Conservation (phyloP, 2,888 invertebrate species). For the Flexamia atlantica region DNA sequence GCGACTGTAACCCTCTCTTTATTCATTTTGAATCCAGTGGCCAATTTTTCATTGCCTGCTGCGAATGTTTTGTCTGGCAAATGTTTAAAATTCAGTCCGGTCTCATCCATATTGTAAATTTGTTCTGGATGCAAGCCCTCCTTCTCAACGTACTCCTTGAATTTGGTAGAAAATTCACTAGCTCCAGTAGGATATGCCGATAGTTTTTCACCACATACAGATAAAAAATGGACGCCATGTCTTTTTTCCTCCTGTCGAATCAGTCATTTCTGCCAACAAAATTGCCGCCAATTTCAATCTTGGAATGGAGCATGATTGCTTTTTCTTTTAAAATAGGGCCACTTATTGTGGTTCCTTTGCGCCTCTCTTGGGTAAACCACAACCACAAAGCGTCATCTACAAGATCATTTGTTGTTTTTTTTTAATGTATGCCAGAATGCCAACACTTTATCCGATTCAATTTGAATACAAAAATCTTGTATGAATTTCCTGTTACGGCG, state of each 20-base stretch:
- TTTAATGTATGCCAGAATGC: neutral
- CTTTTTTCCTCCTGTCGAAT: no score
- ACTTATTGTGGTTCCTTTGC: slow-evolving; percentile 63
- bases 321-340: slow-evolving; percentile 64
- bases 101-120: slow-evolving; percentile 18
- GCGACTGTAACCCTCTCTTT: slow-evolving; percentile 44
- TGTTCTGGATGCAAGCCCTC: slow-evolving; percentile 7
- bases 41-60: neutral
- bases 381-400: slow-evolving; percentile 56
- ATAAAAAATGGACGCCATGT: slow-evolving; percentile 62
- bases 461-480: neutral
- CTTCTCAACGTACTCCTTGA: neutral
- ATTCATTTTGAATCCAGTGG: neutral
- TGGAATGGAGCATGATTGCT: slow-evolving; percentile 60
- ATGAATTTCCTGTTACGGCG: neutral
- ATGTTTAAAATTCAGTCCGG: neutral
- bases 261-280: slow-evolving; percentile 65
- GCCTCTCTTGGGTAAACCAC: slow-evolving; percentile 64
- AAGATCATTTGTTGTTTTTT: neutral
- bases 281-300: slow-evolving; percentile 62
- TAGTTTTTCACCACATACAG: slow-evolving; percentile 65
- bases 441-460: neutral
- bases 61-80: neutral
- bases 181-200: slow-evolving; percentile 62
- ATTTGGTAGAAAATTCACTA: slow-evolving; percentile 35